Percentiles rank a stretch among this genome's conserved stretches.
Evolutionary conservation across 2,113 vertebrate genomes (phyloP).

Genomic region (Hystrix brachyura): DNA sequence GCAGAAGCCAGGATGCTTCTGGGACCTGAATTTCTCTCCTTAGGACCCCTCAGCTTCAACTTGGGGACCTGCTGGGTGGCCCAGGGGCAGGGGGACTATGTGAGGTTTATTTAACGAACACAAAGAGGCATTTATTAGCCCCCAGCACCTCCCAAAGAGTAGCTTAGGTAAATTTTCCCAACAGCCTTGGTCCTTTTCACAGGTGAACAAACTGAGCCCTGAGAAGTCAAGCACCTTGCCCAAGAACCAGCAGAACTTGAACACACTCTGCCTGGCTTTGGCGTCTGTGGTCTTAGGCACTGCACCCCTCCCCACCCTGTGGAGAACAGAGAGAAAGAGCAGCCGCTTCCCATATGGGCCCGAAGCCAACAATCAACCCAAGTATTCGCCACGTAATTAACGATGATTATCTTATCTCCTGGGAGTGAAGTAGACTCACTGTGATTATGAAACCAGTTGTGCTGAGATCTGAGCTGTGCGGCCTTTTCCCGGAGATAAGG

Average conservation of each 20-base stretch:
- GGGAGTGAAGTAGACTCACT: not conserved
- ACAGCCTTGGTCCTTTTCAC: not conserved
- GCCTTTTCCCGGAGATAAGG: not conserved
- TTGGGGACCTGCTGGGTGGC: not conserved
- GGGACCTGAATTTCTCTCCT: not conserved
- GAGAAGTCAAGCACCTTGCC: not conserved
- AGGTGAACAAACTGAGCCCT: not conserved
- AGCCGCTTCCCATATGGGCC: not conserved
- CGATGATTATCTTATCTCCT: conserved; percentile 49
- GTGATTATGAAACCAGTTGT: not conserved
- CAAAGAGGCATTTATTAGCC: too few relatives aligned
- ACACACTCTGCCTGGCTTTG: not conserved
- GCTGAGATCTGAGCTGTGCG: not conserved
- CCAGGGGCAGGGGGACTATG: not conserved
- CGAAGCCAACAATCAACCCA: not conserved
- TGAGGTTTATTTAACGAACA: not conserved
- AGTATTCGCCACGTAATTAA: conserved; percentile 34
- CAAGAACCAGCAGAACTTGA: not conserved
- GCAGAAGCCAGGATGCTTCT: not conserved
- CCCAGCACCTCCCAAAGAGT: not conserved
- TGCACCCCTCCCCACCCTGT: rapidly evolving
- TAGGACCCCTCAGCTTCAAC: rapidly evolving
- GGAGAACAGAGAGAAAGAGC: not conserved
- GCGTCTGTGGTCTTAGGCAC: not conserved
- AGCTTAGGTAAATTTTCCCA: not conserved